Percentiles rank a stretch among this genome's conserved stretches.
phyloP scores from a whole-genome alignment of 2,113 vertebrate genomes.

The Lepus americanus region DNA sequence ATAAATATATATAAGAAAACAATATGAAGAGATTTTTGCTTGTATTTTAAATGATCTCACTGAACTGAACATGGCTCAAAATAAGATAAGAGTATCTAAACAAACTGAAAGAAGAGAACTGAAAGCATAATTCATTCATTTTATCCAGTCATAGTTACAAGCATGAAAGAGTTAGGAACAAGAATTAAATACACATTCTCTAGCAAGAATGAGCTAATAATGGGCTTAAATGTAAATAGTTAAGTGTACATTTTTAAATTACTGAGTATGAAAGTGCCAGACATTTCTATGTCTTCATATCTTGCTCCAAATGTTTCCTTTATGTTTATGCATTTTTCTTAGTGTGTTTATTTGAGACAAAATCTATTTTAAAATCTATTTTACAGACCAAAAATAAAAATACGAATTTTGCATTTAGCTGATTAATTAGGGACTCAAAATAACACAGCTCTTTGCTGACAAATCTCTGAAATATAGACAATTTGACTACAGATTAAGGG shows the following conservation, averaged over 20 bases:
- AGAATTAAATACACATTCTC: neutral
- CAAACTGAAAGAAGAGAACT: neutral
- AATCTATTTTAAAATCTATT: neutral
- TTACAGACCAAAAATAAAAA: neutral
- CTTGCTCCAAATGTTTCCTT: neutral
- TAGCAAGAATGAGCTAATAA: neutral
- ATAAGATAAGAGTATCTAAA: neutral
- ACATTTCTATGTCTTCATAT: constrained; percentile 11
- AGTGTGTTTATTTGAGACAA: neutral
- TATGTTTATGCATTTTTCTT: neutral
- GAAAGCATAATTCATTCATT: neutral
- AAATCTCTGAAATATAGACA: neutral
- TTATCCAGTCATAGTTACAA: neutral
- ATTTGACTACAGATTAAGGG: too few relatives aligned
- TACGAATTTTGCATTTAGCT: neutral
- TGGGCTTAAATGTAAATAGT: neutral
- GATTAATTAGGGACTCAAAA: neutral
- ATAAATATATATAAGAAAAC: neutral
- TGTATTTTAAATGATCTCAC: neutral
- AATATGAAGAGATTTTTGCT: neutral
- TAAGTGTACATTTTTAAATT: neutral
- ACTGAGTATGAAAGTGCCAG: neutral
- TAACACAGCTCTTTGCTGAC: neutral
- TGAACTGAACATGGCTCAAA: neutral
- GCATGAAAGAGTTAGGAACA: neutral